Conservation (phyloP, 2,113 vertebrate species). For the Sisor rabdophorus region DNA sequence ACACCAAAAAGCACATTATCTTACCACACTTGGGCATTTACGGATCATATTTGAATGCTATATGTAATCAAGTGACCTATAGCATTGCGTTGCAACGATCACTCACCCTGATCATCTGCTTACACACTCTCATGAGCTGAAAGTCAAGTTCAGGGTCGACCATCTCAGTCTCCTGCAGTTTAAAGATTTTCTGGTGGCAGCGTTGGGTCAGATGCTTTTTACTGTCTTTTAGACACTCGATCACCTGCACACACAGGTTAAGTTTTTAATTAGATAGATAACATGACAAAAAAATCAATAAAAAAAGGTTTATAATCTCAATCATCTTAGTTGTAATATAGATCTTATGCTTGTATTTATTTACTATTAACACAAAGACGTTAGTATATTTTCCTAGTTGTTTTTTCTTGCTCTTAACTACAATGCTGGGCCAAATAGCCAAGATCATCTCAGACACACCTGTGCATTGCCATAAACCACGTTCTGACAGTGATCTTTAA, state of each 20-base stretch:
- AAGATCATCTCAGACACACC: conserved; percentile 60
- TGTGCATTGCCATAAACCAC: conserved; percentile 91
- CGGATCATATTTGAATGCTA: not conserved
- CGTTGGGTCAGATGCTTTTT: conserved; percentile 78
- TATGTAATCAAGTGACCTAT: not conserved
- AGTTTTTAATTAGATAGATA: not conserved
- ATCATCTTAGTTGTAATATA: not conserved
- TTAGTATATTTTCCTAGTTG: not conserved
- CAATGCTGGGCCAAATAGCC: not conserved
- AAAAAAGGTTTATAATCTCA: no score
- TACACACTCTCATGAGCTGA: conserved; percentile 94
- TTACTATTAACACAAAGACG: not conserved
- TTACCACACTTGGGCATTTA: not conserved
- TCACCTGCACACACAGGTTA: conserved; percentile 71
- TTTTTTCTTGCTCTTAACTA: not conserved
- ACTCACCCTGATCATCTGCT: conserved; percentile 93
- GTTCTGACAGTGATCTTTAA: conserved; percentile 80
- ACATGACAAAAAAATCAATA: no score
- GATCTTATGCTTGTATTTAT: not conserved
- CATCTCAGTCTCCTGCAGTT: conserved; percentile 94
- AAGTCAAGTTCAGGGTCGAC: conserved; percentile 93
- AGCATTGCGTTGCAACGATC: not conserved
- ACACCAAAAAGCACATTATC: conserved; percentile 4
- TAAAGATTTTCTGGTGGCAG: conserved; percentile 92
- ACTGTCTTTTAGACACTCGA: conserved; percentile 92